Conservation (phyloP, 2,797 vertebrate genomes). For the Glyptemys insculpta region DNA sequence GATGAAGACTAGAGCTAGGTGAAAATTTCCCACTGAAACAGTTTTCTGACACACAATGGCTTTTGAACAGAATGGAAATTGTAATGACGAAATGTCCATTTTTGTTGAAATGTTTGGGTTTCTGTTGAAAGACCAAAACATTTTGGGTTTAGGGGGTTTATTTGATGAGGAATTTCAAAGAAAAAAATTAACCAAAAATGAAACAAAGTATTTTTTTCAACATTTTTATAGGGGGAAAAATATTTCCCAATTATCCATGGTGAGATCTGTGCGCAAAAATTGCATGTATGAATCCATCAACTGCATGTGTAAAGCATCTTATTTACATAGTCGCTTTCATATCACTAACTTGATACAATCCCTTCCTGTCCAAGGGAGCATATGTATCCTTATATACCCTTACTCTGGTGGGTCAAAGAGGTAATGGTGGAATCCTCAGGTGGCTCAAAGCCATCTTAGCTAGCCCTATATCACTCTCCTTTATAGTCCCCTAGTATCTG, state of each 20-base stretch:
- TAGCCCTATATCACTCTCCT: neutral
- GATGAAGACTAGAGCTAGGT: conserved; percentile 6
- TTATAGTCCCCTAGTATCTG: neutral
- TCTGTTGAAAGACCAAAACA: neutral
- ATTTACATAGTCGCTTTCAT: neutral
- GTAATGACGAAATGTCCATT: neutral
- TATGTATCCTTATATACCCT: neutral
- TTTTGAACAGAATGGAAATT: neutral
- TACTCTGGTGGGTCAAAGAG: neutral
- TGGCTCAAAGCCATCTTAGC: neutral
- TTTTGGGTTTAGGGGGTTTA: neutral
- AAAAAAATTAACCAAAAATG: neutral
- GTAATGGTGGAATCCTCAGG: neutral
- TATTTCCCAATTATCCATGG: conserved; percentile 11
- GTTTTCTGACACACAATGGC: neutral
- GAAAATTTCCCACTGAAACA: neutral
- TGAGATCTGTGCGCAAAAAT: neutral
- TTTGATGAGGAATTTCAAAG: neutral
- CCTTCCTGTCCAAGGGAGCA: neutral
- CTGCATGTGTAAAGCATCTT: neutral
- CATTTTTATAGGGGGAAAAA: conserved; percentile 13
- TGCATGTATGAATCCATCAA: neutral
- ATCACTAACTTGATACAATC: neutral
- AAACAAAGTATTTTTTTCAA: neutral
- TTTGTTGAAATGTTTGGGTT: neutral